These are phyloP conservation scores for Noctua comes DNA, from an alignment of 2,888 invertebrate species.

Conservation along the genomic window DNA sequence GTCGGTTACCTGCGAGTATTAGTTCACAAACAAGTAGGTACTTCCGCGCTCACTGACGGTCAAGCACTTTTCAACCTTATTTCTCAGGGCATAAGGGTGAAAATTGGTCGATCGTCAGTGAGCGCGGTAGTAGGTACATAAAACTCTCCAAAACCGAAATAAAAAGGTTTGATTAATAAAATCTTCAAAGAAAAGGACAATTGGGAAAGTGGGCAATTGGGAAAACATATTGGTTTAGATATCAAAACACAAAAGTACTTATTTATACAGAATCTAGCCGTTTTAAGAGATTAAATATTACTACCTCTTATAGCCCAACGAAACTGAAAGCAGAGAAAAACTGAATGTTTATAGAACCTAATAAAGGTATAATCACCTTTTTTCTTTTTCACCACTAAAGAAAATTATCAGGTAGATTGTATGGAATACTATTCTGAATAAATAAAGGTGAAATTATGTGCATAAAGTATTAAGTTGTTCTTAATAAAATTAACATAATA, in stretches of 20 bases:
- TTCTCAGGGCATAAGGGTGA: too few relatives aligned
- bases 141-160: neutral
- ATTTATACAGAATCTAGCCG: neutral
- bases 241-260: neutral
- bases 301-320: neutral
- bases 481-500: slow-evolving; percentile 36
- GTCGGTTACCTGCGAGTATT: neutral
- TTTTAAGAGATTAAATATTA: neutral
- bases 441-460: slow-evolving; percentile 33
- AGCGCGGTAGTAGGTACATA: neutral
- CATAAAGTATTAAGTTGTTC: slow-evolving; percentile 20
- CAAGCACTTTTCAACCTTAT: too few relatives aligned
- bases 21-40: too few relatives aligned
- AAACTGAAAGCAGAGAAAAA: neutral
- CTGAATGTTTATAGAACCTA: too few relatives aligned
- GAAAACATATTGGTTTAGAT: neutral
- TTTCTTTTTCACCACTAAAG: neutral
- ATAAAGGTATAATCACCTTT: neutral
- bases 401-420: slow-evolving; percentile 7
- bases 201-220: neutral
- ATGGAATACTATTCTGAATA: slow-evolving; percentile 13
- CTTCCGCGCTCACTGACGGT: too few relatives aligned
- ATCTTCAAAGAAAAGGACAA: neutral
- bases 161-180: neutral
- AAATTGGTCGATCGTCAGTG: too few relatives aligned